A percentile compares a stretch with the other conserved stretches of the same genome.
Evolutionary conservation across 2,113 vertebrate species (phyloP).

Genomic region (human (Homo sapiens)): DNA sequence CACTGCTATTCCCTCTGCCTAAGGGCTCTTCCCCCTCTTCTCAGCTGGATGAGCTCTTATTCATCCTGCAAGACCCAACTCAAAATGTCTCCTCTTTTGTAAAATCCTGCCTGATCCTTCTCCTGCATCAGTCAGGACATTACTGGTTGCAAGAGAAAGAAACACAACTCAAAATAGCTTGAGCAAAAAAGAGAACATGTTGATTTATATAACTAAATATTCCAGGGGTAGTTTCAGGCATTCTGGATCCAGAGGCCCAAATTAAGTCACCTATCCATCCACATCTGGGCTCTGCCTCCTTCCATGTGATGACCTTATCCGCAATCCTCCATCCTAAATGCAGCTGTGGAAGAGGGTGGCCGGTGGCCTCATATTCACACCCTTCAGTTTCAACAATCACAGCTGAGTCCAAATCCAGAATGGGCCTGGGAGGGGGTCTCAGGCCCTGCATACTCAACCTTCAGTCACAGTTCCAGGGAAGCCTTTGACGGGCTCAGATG

Average conservation of each 20-base stretch:
- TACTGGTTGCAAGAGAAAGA: background rate
- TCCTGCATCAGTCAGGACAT: background rate
- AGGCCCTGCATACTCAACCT: background rate
- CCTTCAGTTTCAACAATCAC: background rate
- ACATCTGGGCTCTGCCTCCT: background rate
- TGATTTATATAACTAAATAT: background rate
- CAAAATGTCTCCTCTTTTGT: background rate
- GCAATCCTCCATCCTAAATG: background rate
- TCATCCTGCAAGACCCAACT: slow-evolving; percentile 33
- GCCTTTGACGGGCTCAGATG: background rate
- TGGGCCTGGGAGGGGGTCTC: background rate
- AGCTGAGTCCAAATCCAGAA: background rate
- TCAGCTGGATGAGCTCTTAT: slow-evolving; percentile 38
- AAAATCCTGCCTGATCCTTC: background rate
- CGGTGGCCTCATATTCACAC: background rate
- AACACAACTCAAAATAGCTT: background rate
- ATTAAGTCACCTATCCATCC: background rate
- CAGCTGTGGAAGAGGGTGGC: background rate
- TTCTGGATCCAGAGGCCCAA: background rate
- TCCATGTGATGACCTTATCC: accelerated
- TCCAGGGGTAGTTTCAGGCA: background rate
- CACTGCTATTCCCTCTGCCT: background rate
- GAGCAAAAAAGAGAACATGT: background rate
- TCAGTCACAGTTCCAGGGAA: background rate
- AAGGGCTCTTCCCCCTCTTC: background rate